Evolutionary conservation across 1,140 invertebrate genomes (phyloP), one percentile per base, ranked within the genome.

Genomic region (Zaprionus ornatus): DNA sequence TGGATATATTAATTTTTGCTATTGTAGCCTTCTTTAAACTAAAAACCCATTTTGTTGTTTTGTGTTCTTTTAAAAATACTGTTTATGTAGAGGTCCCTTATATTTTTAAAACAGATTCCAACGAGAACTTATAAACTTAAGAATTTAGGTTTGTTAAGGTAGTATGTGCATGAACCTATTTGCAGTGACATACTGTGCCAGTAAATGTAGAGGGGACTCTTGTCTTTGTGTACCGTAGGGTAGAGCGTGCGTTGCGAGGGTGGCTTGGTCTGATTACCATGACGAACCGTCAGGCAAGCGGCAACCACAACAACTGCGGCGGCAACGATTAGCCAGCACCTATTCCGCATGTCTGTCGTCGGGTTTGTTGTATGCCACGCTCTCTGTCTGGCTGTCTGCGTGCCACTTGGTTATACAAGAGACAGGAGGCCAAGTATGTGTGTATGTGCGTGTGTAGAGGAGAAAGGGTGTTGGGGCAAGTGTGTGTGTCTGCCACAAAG

Each of bases 281-380:
- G 80, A 77, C 79, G 64, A 90, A 87, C 37, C 29, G 55, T 48
- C 48, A 75, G 57, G 54, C 74, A 64, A 4, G 48, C 50, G 42
- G 52, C 59, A 77, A 67, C 83, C 83, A 91, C 79, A 82, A 90
- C 79, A 91, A 82, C 81, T 67, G 78, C 48, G 63, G 78, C 48
- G 63, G 76, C 60, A 86, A 59, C 87, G 79, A 82, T 90, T 90
- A 90, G 73, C 59, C 52, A 45, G 50, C 60, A 76, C 66, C 52
- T 60, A 59, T 70, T 59, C 60, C 71, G 57, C 35, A 9, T 69
- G 55, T 52, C 77, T 71, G 68, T 72, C 74, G 66, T 57, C 60
- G 65, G 40, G 23, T 21, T 45, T 19, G 15, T 10, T 37, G 69
- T n/a, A 59, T 50, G 74, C 25, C 56, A 48, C 23, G 27, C 37